Percentiles rank a stretch among this genome's conserved stretches.
phyloP scores from a whole-genome alignment of 2,888 invertebrate species.

The Lymantria monacha region DNA sequence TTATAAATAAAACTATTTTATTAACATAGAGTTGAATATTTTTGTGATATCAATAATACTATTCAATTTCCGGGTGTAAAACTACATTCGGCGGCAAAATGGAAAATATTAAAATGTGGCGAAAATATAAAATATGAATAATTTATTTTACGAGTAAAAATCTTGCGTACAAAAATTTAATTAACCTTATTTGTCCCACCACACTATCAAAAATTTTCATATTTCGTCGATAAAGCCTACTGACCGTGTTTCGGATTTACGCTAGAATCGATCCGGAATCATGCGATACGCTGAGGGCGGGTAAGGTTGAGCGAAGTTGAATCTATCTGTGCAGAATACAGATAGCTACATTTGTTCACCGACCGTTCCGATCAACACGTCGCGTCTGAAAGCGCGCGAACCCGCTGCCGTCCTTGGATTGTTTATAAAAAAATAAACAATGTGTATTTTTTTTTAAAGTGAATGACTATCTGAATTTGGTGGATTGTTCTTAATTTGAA shows the following conservation, averaged over 20 bases:
- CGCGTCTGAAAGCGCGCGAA: constrained; percentile 32
- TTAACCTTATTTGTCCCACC: constrained; percentile 29
- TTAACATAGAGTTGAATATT: too few species aligned
- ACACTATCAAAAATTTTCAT: constrained; percentile 32
- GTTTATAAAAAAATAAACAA: constrained; percentile 30
- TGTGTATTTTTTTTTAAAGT: constrained; percentile 31
- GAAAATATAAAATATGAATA: not conserved
- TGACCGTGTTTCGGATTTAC: constrained; percentile 33
- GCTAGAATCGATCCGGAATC: constrained; percentile 32
- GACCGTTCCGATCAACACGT: constrained; percentile 30
- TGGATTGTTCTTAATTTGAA: constrained; percentile 26
- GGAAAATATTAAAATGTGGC: not conserved
- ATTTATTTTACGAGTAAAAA: constrained; percentile 6
- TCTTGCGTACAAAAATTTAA: constrained; percentile 12
- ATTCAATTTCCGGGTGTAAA: not conserved
- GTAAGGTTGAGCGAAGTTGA: constrained; percentile 26
- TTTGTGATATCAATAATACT: not conserved
- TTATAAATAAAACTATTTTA: too few species aligned
- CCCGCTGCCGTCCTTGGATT: constrained; percentile 23
- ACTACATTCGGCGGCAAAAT: not conserved
- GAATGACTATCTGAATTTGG: constrained; percentile 24
- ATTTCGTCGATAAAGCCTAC: constrained; percentile 29
- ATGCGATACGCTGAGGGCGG: constrained; percentile 37
- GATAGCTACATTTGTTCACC: constrained; percentile 33
- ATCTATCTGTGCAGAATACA: constrained; percentile 30